Evolutionary conservation across 2,797 vertebrate genomes (phyloP), one percentile per base, ranked within the genome.

Genomic region (Phrynocephalus guinanensis): DNA sequence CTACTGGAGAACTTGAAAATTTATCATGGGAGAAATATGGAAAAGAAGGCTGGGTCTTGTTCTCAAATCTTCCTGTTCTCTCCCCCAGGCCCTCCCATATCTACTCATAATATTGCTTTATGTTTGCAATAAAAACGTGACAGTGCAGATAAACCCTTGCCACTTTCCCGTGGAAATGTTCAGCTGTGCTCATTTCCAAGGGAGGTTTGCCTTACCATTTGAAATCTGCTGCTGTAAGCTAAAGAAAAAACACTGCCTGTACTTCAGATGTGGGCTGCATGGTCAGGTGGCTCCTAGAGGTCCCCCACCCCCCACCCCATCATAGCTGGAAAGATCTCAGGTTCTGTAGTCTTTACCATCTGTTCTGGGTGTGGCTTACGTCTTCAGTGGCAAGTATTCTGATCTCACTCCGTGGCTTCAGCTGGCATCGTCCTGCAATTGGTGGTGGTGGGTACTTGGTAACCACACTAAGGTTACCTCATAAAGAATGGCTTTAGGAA

Each of bases 261-360:
- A 50, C 8, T 60, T 33, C 48, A 66, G 20, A 67, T 33, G 75
- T 18, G 11, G 22, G 11, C 20, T 84, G 15, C 30, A 63, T 52
- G 71, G 56, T 70, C 44, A 75, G 24, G n/a, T 66, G 75, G 13
- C 68, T 79, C 22, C 11, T 7, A 30, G 24, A 28, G 20, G 22
- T 50, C 16, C 44, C 38, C 1, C 38, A 44, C 38, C 38, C 38
- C 38, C 3, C 38, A 44, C 3, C 38, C 38, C 38, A 44, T 44
- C 38, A 44, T 44, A 44, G 38, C 5, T 50, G 71, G 67, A 83
- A 66, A 68, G 33, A 28, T 75, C 82, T 15, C n/a, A 73, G 28
- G 15, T 78, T 80, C 70, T 79, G 56, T 80, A 52, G 68, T 60
- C 30, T 66, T 88, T 52, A 18, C 38, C 60, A 75, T 81, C 78